Conservation (phyloP, 2,797 vertebrate genomes). For the Amblyopsis hoosieri region DNA sequence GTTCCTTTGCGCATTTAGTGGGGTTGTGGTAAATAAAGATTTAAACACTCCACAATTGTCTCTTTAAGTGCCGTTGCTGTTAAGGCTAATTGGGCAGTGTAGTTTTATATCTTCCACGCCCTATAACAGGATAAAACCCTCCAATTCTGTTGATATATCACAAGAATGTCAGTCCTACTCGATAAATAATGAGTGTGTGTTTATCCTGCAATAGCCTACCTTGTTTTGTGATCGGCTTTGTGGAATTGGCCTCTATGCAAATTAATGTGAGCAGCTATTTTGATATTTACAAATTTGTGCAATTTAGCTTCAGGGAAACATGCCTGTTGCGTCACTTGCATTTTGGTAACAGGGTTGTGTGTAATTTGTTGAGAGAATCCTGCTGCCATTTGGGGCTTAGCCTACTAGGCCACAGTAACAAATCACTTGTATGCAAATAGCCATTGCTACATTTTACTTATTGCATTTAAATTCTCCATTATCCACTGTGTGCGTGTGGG, state of each 20-base stretch:
- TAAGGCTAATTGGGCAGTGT: conserved; percentile 88
- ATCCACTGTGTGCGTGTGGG: conserved; percentile 68
- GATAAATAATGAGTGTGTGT: neutral
- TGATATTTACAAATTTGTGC: no score
- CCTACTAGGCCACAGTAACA: conserved; percentile 60
- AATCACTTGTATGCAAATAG: conserved; percentile 74
- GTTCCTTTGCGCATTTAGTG: conserved; percentile 87
- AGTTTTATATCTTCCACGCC: conserved; percentile 81
- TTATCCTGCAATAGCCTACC: no score
- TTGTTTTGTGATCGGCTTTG: no score
- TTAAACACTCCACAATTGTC: conserved; percentile 90
- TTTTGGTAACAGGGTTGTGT: conserved; percentile 9
- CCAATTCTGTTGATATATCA: conserved; percentile 39
- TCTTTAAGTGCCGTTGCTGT: conserved; percentile 90
- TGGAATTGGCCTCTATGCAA: no score
- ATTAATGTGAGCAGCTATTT: no score
- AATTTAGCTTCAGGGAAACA: no score
- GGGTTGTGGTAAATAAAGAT: conserved; percentile 93
- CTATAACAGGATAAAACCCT: conserved; percentile 70
- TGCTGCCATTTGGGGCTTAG: conserved; percentile 23
- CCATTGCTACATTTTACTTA: conserved; percentile 70
- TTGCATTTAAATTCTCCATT: conserved; percentile 80
- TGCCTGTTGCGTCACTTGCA: neutral
- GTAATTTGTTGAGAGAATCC: conserved; percentile 12
- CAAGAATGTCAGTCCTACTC: conserved; percentile 37